Evolutionary conservation across 2,797 vertebrate species (phyloP).

Genomic region (Tapera naevia): DNA sequence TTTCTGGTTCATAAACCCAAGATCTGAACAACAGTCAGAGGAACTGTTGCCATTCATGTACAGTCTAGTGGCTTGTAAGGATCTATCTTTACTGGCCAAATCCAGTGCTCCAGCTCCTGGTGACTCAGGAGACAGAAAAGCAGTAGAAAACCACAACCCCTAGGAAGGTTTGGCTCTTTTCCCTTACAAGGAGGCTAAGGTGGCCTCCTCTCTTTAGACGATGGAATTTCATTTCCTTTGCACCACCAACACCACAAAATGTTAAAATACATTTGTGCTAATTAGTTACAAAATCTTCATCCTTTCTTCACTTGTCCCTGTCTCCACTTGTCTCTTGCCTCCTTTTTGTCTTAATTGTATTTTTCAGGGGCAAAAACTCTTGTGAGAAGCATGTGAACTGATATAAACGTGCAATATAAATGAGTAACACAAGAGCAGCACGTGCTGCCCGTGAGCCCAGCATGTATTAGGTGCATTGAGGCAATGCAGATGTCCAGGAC

Average conservation of each 20-base stretch:
- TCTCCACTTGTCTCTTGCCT: not conserved
- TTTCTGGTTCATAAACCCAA: not conserved
- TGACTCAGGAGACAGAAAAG: not conserved
- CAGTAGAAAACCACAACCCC: not conserved
- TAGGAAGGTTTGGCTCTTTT: not conserved
- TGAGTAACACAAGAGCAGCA: not conserved
- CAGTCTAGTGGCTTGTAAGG: not conserved
- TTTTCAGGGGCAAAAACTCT: not conserved
- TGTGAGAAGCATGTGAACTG: not conserved
- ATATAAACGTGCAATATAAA: not conserved
- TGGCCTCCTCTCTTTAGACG: not conserved
- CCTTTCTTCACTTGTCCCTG: not conserved
- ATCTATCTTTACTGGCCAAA: not conserved
- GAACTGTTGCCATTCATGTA: not conserved
- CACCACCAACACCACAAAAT: not conserved
- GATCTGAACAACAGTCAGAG: no score
- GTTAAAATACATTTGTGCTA: no score
- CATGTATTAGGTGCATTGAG: rapidly evolving
- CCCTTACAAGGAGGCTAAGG: not conserved
- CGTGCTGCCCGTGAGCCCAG: not conserved
- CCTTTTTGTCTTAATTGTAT: not conserved
- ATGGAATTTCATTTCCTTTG: not conserved
- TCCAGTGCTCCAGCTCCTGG: not conserved
- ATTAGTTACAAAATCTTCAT: not conserved
- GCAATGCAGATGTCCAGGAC: rapidly evolving